phyloP scores from a whole-genome alignment of 2,888 invertebrate genomes.

The Nycteola revayana region DNA sequence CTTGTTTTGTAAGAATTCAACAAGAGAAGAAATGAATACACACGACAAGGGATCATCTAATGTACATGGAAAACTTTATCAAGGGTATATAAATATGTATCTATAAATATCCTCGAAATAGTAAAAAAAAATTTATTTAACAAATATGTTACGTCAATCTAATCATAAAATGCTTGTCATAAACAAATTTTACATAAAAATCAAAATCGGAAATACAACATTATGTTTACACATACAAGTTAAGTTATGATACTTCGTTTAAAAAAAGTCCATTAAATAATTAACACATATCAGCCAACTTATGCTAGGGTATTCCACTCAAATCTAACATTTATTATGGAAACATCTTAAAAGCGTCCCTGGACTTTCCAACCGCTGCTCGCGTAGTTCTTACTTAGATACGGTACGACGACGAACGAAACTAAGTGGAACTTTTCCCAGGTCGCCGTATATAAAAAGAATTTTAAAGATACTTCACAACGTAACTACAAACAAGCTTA shows the following conservation, averaged over 20 bases:
- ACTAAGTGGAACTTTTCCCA: slow-evolving; percentile 75
- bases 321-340: slow-evolving; percentile 57
- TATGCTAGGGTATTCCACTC: slow-evolving; percentile 11
- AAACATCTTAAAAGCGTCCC: slow-evolving; percentile 66
- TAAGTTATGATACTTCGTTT: no score
- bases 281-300: neutral
- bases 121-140: no score
- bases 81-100: no score
- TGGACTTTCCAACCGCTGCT: slow-evolving; percentile 66
- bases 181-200: no score
- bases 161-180: no score
- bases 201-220: no score
- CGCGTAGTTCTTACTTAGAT: slow-evolving; percentile 65
- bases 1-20: slow-evolving; percentile 53
- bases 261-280: no score
- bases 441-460: slow-evolving; percentile 71
- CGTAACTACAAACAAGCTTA: slow-evolving; percentile 49
- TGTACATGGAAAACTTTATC: no score
- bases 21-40: slow-evolving; percentile 45
- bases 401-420: slow-evolving; percentile 62
- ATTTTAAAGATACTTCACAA: slow-evolving; percentile 63
- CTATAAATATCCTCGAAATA: no score
- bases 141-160: no score
- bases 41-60: slow-evolving; percentile 40
- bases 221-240: no score